These are phyloP conservation scores for Coptotermes formosanus DNA, from an alignment of 1,140 invertebrate genomes.

Conservation along the genomic window DNA sequence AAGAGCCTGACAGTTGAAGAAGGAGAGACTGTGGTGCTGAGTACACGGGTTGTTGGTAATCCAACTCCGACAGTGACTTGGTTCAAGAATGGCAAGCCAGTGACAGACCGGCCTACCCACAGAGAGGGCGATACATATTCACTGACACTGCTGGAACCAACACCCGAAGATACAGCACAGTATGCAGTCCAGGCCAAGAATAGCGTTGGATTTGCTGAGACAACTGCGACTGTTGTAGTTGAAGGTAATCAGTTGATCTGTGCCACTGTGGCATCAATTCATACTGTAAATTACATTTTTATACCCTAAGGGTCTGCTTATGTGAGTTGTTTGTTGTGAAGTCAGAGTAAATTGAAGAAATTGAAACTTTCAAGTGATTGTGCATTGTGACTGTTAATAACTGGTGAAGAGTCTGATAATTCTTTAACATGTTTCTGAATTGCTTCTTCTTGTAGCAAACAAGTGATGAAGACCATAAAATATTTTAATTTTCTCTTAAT, in stretches of 20 bases:
- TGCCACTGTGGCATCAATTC: too few relatives aligned
- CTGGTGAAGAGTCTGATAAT: too few relatives aligned
- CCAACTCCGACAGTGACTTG: conserved; percentile 76
- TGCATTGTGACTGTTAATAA: too few relatives aligned
- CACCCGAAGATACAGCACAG: conserved; percentile 66
- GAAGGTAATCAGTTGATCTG: conserved; percentile 62
- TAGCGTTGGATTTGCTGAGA: conserved; percentile 70
- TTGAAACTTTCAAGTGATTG: too few relatives aligned
- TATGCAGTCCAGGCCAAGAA: conserved; percentile 81
- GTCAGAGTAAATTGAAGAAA: too few relatives aligned
- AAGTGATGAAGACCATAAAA: too few relatives aligned
- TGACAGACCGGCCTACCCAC: conserved; percentile 50
- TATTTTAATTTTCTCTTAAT: too few relatives aligned
- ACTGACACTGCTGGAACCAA: conserved; percentile 62
- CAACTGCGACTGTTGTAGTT: conserved; percentile 71
- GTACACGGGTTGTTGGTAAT: conserved; percentile 75
- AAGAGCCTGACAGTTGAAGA: conserved; percentile 71
- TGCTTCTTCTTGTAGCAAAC: too few relatives aligned
- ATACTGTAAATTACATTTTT: too few relatives aligned
- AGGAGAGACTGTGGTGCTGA: conserved; percentile 72
- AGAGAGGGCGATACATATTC: conserved; percentile 68
- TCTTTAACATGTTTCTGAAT: too few relatives aligned
- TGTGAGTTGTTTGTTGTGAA: too few relatives aligned
- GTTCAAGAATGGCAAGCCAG: conserved; percentile 72
- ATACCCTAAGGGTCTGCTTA: too few relatives aligned